Evolutionary conservation across 2,888 invertebrate species (phyloP).

Genomic region (Amblyteles armatorius): DNA sequence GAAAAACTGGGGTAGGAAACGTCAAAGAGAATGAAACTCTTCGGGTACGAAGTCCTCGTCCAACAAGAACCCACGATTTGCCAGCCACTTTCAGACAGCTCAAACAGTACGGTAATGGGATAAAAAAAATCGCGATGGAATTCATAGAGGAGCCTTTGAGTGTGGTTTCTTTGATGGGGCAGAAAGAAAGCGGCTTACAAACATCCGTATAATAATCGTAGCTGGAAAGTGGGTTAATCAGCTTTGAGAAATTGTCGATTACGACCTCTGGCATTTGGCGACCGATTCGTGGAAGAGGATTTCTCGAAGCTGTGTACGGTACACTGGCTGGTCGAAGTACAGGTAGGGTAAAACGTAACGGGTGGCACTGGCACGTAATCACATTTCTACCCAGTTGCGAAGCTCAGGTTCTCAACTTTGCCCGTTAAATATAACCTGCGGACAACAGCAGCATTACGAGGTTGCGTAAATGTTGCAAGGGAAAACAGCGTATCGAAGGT

Average conservation of each 20-base stretch:
- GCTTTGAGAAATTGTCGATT: background rate
- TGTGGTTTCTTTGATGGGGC: background rate
- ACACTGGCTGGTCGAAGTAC: background rate
- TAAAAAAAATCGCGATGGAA: background rate
- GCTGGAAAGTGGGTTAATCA: background rate
- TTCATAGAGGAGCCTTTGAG: background rate
- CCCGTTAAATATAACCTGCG: slow-evolving; percentile 17
- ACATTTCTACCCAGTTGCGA: slow-evolving; percentile 33
- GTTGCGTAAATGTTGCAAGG: slow-evolving; percentile 31
- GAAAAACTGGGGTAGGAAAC: background rate
- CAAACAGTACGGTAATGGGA: background rate
- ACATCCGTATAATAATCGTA: background rate
- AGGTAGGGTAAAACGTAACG: slow-evolving; percentile 1
- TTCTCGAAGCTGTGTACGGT: too few relatives aligned
- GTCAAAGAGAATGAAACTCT: background rate
- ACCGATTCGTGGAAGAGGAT: background rate
- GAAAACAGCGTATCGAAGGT: slow-evolving; percentile 10
- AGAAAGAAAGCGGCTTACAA: background rate
- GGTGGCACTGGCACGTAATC: slow-evolving; percentile 24
- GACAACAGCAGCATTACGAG: slow-evolving; percentile 19
- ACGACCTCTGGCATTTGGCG: background rate
- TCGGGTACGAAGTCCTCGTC: background rate
- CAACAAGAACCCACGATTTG: background rate
- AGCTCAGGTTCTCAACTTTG: slow-evolving; percentile 6
- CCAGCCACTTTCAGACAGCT: background rate